Evolutionary conservation across 2,113 vertebrate species (phyloP), one percentile per base, ranked within the genome.

Genomic region (Corythaeola cristata): DNA sequence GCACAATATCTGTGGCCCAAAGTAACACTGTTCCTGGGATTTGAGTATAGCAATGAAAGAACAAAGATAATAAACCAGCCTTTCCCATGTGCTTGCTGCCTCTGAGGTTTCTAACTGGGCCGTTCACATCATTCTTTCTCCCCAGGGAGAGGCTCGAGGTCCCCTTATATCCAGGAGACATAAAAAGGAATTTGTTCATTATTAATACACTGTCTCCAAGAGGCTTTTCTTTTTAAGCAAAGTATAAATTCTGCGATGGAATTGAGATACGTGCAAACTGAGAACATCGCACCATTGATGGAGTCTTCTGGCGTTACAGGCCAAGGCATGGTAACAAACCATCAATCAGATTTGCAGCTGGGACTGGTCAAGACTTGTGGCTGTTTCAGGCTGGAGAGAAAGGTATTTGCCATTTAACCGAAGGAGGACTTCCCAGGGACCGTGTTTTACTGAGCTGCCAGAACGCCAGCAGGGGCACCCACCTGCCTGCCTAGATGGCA

Each of bases 101-200:
- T 89, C 78, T 58, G 32, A 75, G 35, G 30, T 76, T 88, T 95
- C 74, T 62, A 93, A 71, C 71, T 27, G 37, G 41, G 33, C 60
- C 55, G 32, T 71, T 87, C 90, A 92, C 64, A 86, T 21, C 49
- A 50, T 37, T 52, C n/a, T 39, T 24, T 56, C 23, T 89, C 84
- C 50, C 50, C 39, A 45, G 41, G 59, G 66, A 89, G 30, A 55
- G 30, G 15, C 24, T 75, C 1, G 1, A 76, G 59, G 67, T 63
- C 35, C 50, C 45, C 84, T 64, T 85, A 91, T 79, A 91, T 74
- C 62, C 71, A 94, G 66, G 66, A 93, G 53, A 88, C 64, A 95
- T 69, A 75, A 95, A 94, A 95, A 79, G n/a, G 80, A 89, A 85
- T 89, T 81, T 76, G 32, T 87, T 89, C 72, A 77, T 92, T 95